phyloP scores from a whole-genome alignment of 2,888 invertebrate species.

The Invenusta paracnida region DNA sequence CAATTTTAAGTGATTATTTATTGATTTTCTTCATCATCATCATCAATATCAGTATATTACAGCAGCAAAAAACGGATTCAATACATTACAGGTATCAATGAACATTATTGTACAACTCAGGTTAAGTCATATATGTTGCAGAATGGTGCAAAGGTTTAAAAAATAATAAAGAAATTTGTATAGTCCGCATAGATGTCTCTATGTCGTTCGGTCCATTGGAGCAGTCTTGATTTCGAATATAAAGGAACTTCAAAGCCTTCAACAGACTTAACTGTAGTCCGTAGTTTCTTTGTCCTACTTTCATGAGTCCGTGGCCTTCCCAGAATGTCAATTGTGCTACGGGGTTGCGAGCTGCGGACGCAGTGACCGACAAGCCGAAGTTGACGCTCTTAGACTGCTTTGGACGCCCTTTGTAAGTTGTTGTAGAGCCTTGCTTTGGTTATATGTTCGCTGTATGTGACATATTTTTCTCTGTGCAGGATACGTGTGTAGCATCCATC shows the following conservation, averaged over 20 bases:
- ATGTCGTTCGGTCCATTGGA: neutral
- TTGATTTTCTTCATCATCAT: too few species aligned
- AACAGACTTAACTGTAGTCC: neutral
- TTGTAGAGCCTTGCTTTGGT: neutral
- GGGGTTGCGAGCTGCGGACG: neutral
- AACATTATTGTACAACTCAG: too few species aligned
- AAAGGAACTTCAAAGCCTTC: neutral
- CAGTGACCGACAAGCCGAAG: neutral
- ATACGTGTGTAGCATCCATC: constrained; percentile 8
- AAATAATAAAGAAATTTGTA: neutral
- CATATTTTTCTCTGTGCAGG: neutral
- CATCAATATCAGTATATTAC: too few species aligned
- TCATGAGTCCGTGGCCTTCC: neutral
- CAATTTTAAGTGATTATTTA: too few species aligned
- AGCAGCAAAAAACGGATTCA: too few species aligned
- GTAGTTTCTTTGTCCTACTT: neutral
- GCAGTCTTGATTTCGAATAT: neutral
- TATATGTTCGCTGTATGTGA: neutral
- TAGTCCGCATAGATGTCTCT: neutral
- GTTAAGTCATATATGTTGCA: too few species aligned
- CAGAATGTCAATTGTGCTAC: neutral
- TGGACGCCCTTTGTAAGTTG: neutral
- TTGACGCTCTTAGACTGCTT: neutral
- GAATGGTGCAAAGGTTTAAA: too few species aligned
- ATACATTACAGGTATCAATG: too few species aligned